Evolutionary conservation across 2,888 invertebrate genomes (phyloP).

Genomic region (Notocelia uddmanniana): DNA sequence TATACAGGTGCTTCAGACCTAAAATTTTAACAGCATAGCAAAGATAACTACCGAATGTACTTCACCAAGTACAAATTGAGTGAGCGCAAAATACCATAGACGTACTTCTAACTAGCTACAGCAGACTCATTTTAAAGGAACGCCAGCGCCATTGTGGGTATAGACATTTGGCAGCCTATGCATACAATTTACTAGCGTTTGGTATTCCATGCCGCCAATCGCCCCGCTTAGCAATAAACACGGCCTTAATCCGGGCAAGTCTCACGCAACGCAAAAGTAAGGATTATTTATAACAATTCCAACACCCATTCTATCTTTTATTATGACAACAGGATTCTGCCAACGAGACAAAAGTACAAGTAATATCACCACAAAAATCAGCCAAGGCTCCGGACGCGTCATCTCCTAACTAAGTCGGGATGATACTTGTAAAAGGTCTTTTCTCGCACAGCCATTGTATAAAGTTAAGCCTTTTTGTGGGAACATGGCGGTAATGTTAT

Average conservation of each 20-base stretch:
- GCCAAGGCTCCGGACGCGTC: conserved; percentile 18
- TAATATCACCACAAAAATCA: conserved; percentile 26
- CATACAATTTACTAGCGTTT: no score
- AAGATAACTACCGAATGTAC: no score
- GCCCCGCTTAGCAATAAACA: not conserved
- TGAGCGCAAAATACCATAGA: no score
- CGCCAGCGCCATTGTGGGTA: no score
- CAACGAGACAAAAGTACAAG: conserved; percentile 1
- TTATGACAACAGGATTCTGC: conserved; percentile 20
- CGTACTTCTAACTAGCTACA: no score
- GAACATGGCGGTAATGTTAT: conserved; percentile 13
- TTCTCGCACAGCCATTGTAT: not conserved
- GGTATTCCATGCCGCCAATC: not conserved
- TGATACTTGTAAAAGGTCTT: not conserved
- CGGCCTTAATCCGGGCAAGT: not conserved
- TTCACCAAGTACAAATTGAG: no score
- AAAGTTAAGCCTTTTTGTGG: not conserved
- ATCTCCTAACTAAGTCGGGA: not conserved
- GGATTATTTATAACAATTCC: not conserved
- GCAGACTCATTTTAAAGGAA: no score
- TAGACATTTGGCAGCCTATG: no score
- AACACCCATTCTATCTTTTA: conserved; percentile 25
- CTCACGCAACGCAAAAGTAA: conserved; percentile 4
- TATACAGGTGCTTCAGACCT: no score
- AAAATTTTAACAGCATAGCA: no score